These are phyloP conservation scores for Tipula vernalis DNA, from an alignment of 2,888 invertebrate species.

Conservation along the genomic window DNA sequence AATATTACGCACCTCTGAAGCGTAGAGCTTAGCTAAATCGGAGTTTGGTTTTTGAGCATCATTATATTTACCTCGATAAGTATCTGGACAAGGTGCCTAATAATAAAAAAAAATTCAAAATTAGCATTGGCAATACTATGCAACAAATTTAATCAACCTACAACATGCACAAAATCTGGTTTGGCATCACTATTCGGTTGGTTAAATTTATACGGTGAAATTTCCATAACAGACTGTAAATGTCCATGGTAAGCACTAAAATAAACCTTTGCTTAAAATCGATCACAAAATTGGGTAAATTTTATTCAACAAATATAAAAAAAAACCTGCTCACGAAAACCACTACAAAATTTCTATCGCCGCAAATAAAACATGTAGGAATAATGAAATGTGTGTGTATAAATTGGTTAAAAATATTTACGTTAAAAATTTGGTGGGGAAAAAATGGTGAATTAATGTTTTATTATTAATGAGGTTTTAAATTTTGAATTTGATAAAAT, in stretches of 20 bases:
- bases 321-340: no score
- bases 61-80: constrained; percentile 79
- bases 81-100: constrained; percentile 81
- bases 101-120: constrained; percentile 14
- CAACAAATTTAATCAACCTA: constrained; percentile 37
- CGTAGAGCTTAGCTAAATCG: constrained; percentile 68
- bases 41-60: constrained; percentile 47
- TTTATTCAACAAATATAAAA: no score
- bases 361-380: no score
- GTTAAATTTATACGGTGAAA: constrained; percentile 97
- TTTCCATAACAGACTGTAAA: constrained; percentile 87
- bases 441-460: no score
- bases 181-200: constrained; percentile 71
- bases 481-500: no score
- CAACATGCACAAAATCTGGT: constrained; percentile 79
- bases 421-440: no score
- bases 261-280: neutral
- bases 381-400: no score
- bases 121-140: neutral
- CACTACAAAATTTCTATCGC: no score
- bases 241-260: constrained; percentile 98
- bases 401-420: no score
- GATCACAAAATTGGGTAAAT: neutral
- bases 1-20: constrained; percentile 66
- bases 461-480: no score